These are phyloP conservation scores for Isoperla grammatica DNA, from an alignment of 2,888 invertebrate species.

Conservation along the genomic window DNA sequence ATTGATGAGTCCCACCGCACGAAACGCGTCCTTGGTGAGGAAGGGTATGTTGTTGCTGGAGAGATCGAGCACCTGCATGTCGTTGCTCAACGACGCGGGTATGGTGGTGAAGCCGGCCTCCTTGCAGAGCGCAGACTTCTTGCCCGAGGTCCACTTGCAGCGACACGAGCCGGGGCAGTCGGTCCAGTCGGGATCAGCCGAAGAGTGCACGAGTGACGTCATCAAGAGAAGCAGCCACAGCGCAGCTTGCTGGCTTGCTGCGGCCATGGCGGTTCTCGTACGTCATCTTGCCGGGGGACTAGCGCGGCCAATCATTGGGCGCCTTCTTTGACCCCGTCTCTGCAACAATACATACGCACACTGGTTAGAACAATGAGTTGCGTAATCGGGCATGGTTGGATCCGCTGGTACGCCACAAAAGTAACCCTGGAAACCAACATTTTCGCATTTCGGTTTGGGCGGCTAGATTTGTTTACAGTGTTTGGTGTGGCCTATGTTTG, in stretches of 20 bases:
- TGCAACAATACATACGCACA: background rate
- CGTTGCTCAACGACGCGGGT: conserved; percentile 63
- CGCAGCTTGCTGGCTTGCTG: conserved; percentile 11
- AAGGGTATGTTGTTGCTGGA: conserved; percentile 72
- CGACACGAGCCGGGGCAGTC: conserved; percentile 81
- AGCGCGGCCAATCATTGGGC: conserved; percentile 19
- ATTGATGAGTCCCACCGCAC: conserved; percentile 70
- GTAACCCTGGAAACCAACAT: too few relatives aligned
- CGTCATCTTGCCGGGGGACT: conserved; percentile 26
- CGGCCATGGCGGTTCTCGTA: conserved; percentile 20
- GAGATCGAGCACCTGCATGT: conserved; percentile 81
- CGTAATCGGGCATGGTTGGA: too few relatives aligned
- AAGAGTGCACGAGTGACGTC: conserved; percentile 36
- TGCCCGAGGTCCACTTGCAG: conserved; percentile 90
- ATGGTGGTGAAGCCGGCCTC: conserved; percentile 74
- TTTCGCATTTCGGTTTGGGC: too few relatives aligned
- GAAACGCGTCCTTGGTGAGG: conserved; percentile 73
- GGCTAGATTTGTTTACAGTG: too few relatives aligned
- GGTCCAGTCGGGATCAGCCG: conserved; percentile 68
- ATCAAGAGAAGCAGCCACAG: conserved; percentile 39
- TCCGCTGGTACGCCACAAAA: too few relatives aligned
- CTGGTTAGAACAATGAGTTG: too few relatives aligned
- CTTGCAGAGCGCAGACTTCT: conserved; percentile 81
- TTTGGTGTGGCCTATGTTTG: too few relatives aligned
- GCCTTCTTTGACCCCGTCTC: conserved; percentile 2